Evolutionary conservation across 2,888 invertebrate species (phyloP).

Genomic region (Aproaerema taeniolella): DNA sequence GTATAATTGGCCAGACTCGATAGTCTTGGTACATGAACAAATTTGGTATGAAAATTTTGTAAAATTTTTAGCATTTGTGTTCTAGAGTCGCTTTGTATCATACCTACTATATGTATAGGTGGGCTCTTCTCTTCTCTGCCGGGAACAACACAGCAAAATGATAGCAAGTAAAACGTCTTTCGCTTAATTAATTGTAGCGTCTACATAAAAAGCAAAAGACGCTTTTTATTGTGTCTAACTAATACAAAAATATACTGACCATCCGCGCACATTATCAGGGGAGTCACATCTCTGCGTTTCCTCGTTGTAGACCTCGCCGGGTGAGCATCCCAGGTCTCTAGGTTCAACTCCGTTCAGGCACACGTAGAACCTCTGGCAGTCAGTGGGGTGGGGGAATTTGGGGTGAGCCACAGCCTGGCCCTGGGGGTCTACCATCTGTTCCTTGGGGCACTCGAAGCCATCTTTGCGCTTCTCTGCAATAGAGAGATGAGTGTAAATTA

Average conservation of each 20-base stretch:
- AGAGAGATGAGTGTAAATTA: not conserved
- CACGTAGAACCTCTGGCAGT: constrained; percentile 95
- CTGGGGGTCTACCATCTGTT: constrained; percentile 78
- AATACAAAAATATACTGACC: constrained; percentile 78
- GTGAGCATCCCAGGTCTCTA: constrained; percentile 90
- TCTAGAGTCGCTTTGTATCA: no score
- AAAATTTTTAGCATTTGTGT: no score
- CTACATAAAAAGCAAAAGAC: no score
- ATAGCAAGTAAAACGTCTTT: no score
- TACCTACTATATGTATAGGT: no score
- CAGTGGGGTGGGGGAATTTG: constrained; percentile 89
- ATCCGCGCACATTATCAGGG: constrained; percentile 93
- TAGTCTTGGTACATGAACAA: no score
- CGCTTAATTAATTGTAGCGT: no score
- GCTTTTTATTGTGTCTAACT: no score
- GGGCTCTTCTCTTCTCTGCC: no score
- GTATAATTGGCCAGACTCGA: no score
- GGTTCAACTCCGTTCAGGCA: constrained; percentile 91
- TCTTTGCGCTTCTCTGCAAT: constrained; percentile 85
- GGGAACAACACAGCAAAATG: no score
- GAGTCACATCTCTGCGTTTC: constrained; percentile 90
- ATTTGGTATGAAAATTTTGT: no score
- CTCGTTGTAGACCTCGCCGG: constrained; percentile 95
- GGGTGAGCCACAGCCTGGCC: constrained; percentile 89
- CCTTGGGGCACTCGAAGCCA: constrained; percentile 91